Base-by-base conservation (phyloP, 1,140 invertebrate species). In the Aethina tumida region DNA sequence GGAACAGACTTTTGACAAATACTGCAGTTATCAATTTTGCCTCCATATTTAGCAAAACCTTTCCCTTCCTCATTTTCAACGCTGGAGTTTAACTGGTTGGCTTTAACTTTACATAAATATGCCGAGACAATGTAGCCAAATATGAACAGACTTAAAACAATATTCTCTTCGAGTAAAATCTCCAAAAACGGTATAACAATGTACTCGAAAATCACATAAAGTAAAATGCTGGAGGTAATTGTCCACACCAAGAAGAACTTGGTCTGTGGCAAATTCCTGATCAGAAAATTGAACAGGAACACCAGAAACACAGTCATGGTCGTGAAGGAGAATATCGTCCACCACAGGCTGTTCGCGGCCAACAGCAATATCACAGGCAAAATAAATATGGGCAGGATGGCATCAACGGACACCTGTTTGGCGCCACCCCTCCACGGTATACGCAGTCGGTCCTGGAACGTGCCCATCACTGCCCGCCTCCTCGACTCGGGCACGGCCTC, bases 181-280 rank as follows among this genome's bases (percentile, higher is more conserved):
- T 81, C 74, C 28, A 80, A 55, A 27, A 76, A 58, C 22, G 70
- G 69, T 19, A 81, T 67, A 10, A 80, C 71, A 39, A 61, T 63
- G 14, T 72, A 49, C 56, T 81, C 74, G 61, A 79, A 81, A n/a
- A 81, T 65, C 6, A 74, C 47, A 53, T 79, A 73, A 47, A 82
- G 55, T 43, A 70, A 66, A 10, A 74, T 40, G 15, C 73, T 63
- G 15, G 79, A 80, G 13, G 71, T 71, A 9, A 77, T 58, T 5
- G 72, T 70, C 79, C 80, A 82, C 24, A 73, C 67, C 40, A 74
- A 62, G 55, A 80, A 82, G 55, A 83, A 81, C 45, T 74, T 73
- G 10, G 77, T 57, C 35, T 45, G 44, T 15, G 50, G 51, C 27
- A 45, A 52, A 37, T 51, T 59, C 63, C 57, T 66, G 56, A 73